Base-by-base conservation (phyloP, 2,113 vertebrate genomes). In the Ochotona curzoniae region DNA sequence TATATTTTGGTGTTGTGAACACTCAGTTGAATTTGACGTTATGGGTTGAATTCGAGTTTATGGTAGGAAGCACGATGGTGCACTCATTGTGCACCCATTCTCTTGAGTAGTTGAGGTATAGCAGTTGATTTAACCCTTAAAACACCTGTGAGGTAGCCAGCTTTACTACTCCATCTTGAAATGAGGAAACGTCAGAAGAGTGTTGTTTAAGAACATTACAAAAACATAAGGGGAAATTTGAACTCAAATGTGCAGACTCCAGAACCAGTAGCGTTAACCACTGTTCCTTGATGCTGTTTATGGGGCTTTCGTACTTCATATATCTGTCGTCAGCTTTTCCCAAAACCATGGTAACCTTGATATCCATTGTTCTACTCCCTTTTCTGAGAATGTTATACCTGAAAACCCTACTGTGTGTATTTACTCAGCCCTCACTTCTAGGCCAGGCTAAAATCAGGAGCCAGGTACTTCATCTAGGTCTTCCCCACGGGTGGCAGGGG, bases 351-450 rank as follows among this genome's bases (percentile, higher is more conserved):
- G 35, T 82, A 75, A 74, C 25, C 80, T 35, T 60, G n/a, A 67
- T 80, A 13, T 49, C 75, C 90, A 18, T 60, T 69, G 26, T 60
- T 66, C 89, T 85, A 26, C 51, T 91, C 70, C 21, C 35, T 64
- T 47, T 73, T 88, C 78, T 44, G 66, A 75, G 30, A 66, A 93
- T 69, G 60, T 76, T 83, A 12, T 63, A 90, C 71, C 20, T 91
- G 26, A 18, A 18, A 47, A 61, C 69, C 30, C n/a, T 47, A 76
- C 14, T 49, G 60, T 25, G 32, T 23, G 18, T 28, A 54, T 75
- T 25, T 23, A 83, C n/a, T 75, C 57, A 60, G n/a, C 25, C 38
- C 30, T 61, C 21, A 12, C 60, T 60, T 69, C 81, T 38, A 17
- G 54, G 54, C 54, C 54, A 57, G 54, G 54, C 54, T 5, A n/a